Base-by-base conservation (phyloP, 2,113 vertebrate genomes). In the Triplophysa rosa region DNA sequence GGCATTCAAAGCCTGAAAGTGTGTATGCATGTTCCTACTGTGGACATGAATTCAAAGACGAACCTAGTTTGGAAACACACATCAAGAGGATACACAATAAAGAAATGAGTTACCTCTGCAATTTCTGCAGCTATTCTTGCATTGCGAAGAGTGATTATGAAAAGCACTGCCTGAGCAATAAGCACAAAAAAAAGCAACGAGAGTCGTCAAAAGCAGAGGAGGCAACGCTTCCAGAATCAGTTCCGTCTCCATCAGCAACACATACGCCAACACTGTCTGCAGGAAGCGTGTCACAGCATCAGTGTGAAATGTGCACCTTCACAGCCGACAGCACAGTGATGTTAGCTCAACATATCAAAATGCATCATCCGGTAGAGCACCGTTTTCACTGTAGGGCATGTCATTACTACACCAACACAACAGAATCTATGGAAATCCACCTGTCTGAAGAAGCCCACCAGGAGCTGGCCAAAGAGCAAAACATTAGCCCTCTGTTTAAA, bases 321-420 rank as follows among this genome's bases (percentile, higher is more conserved):
- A 94, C 95, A 86, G 94, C 96, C 6, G 91, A 93, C 80, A 96
- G 93, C 47, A 91, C 94, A 0, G 91, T 92, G 0, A 89, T 96
- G 77, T 91, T 99, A 78, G 95, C 95, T 29, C 94, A 92, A 76
- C 97, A 98, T 69, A 90, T 92, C 76, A 94, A 95, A 59, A 90
- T 93, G 21, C 91, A 95, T 52, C 96, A 98, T 70, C 91, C 92
- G 1, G 91, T 92, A 17, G 92, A 93, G 67, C 91, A 94, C 85
- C 95, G 96, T 89, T 96, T 94, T 79, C 94, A 94, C 52, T 98
- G 97, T 86, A 96, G 94, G 88, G 89, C 94, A 0, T 98, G 98
- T 40, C 93, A 95, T 84, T 93, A 97, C 56, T 95, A 95, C 82
- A 94, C 95, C 0, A 87, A 95, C 84, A 96, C 96, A 68, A 91